Evolutionary conservation across 1,140 invertebrate genomes (phyloP).

Genomic region (Maconellicoccus hirsutus): DNA sequence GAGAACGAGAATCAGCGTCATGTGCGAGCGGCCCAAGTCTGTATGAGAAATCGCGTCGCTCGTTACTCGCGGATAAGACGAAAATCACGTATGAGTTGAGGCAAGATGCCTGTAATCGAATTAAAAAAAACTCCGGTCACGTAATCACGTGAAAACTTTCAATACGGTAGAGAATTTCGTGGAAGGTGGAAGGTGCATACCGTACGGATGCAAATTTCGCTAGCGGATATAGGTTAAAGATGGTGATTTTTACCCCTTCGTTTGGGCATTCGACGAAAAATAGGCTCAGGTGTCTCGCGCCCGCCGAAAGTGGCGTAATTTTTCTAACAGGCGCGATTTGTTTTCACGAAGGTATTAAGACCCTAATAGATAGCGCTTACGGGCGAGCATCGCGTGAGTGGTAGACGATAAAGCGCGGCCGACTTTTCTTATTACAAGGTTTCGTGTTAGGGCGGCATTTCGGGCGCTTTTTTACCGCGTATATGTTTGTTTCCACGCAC

Average conservation of each 20-base stretch:
- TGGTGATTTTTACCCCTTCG: no score
- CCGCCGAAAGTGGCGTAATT: background rate
- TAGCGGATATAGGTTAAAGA: background rate
- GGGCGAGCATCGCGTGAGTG: background rate
- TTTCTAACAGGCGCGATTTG: background rate
- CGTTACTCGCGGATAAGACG: no score
- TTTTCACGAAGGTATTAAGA: background rate
- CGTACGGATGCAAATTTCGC: background rate
- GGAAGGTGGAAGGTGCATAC: no score
- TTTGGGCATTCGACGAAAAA: no score
- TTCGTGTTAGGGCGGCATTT: conserved; percentile 19
- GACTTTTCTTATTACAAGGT: conserved; percentile 14
- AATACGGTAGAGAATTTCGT: background rate
- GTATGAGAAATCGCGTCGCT: no score
- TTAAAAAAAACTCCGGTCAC: background rate
- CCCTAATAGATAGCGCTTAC: conserved; percentile 14
- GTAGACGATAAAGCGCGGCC: background rate
- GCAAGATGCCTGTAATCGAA: background rate
- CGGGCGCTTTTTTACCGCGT: background rate
- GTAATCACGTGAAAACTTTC: background rate
- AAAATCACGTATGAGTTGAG: no score
- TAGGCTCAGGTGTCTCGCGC: no score
- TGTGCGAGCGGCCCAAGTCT: no score
- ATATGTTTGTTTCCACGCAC: no score
- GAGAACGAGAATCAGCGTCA: background rate